A percentile compares a stretch with the other conserved stretches of the same genome.
Conservation (phyloP, 2,888 invertebrate genomes). For the Lasioglossum oenotherae region DNA sequence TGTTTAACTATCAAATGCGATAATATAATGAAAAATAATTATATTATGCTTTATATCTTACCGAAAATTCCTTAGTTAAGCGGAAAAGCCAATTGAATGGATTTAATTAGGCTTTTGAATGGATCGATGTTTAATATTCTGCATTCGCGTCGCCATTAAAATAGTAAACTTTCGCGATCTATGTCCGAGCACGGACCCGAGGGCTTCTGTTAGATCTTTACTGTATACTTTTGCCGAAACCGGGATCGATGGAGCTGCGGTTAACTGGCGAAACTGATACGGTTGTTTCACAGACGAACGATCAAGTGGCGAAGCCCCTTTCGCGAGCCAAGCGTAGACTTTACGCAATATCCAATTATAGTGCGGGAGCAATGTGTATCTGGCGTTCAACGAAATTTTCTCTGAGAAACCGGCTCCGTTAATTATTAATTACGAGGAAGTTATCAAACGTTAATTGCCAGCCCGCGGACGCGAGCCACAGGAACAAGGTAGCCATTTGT, state of each 20-base stretch:
- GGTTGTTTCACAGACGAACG: slow-evolving; percentile 42
- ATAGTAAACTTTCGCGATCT: no score
- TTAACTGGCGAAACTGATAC: slow-evolving; percentile 28
- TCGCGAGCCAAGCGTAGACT: slow-evolving; percentile 22
- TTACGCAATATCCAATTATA: slow-evolving; percentile 59
- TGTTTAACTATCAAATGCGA: no score
- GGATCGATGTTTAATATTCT: no score
- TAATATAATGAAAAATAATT: no score
- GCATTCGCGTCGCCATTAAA: no score
- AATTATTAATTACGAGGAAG: slow-evolving; percentile 63
- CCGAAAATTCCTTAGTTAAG: no score
- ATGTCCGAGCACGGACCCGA: no score
- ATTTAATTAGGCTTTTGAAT: no score
- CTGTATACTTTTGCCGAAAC: slow-evolving; percentile 14
- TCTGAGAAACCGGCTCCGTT: slow-evolving; percentile 47
- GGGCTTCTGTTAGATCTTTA: no score
- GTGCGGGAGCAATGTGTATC: slow-evolving; percentile 34
- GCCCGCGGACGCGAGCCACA: neutral
- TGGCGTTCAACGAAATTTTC: slow-evolving; percentile 35
- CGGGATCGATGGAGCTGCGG: neutral
- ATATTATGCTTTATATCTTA: no score
- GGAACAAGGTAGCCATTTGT: slow-evolving; percentile 6
- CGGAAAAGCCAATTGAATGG: no score
- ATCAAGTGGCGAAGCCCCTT: slow-evolving; percentile 35
- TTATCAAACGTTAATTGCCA: slow-evolving; percentile 44